Conservation (phyloP, 2,113 vertebrate species). For the Thunnus thynnus region DNA sequence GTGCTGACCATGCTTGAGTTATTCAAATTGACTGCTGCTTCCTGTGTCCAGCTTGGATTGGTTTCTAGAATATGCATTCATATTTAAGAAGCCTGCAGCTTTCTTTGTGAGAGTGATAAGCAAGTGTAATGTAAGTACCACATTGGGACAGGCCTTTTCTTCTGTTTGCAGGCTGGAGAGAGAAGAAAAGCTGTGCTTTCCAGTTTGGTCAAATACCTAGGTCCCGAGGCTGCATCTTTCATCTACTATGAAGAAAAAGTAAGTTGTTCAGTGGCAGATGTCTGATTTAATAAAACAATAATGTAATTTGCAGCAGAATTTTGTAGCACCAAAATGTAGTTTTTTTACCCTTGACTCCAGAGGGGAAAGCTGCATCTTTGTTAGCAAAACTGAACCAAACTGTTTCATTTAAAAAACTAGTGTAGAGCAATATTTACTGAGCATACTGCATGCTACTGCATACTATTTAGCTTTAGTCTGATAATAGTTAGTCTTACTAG, state of each 20-base stretch:
- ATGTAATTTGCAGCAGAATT: conserved; percentile 18
- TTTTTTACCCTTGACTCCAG: neutral
- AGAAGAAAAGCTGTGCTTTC: conserved; percentile 77
- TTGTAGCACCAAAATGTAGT: neutral
- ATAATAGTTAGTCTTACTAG: neutral
- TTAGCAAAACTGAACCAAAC: neutral
- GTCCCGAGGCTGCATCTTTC: conserved; percentile 76
- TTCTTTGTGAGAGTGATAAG: conserved; percentile 16
- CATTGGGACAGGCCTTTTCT: neutral
- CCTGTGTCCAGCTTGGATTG: conserved; percentile 11
- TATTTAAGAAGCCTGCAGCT: conserved; percentile 33
- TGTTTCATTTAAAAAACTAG: neutral
- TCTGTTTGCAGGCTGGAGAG: conserved; percentile 69
- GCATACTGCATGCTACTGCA: neutral
- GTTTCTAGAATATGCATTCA: conserved; percentile 36
- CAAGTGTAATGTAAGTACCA: neutral
- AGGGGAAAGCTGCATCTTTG: neutral
- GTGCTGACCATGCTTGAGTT: conserved; percentile 53
- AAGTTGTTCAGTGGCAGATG: conserved; percentile 52
- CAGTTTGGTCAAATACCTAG: conserved; percentile 81
- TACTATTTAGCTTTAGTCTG: neutral
- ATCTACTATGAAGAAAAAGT: conserved; percentile 85
- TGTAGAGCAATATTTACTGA: neutral
- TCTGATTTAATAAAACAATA: conserved; percentile 21
- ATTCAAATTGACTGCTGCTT: conserved; percentile 56